Base-by-base conservation (phyloP, 2,113 vertebrate genomes). In the Percopsis transmontana region DNA sequence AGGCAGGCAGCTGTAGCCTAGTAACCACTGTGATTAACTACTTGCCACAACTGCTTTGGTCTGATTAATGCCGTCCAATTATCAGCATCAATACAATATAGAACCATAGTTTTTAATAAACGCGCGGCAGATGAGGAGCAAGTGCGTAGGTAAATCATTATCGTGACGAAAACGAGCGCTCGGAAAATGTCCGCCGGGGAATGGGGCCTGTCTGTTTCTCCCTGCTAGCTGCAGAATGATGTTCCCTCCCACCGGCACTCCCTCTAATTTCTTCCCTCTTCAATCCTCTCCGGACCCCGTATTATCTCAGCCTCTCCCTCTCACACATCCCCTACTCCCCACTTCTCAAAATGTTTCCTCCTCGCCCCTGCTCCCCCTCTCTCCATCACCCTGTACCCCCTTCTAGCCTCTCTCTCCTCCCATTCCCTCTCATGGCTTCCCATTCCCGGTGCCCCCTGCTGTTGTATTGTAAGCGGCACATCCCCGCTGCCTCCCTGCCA, bases 401-500 rank as follows among this genome's bases (percentile, higher is more conserved):
- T 11, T 6, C 50, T 19, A 0, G 4, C 50, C 6, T 9, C 50
- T 5, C 21, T 70, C 48, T 70, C 71, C 75, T 66, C 45, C 50
- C 41, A 68, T 68, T 65, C 52, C 63, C 67, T 76, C 74, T 58
- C 62, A 33, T 58, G 16, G 9, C n/a, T 20, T 66, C 78, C 77
- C 85, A 50, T 62, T 73, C 77, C 77, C 55, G 5, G 74, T 47
- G 66, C 75, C 81, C 83, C 78, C 76, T 67, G 72, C 84, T 82
- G 81, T 77, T 84, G 52, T 61, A 83, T 85, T 86, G 70, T 85
- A 51, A 77, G 79, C 84, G 68, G 62, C 79, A 12, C 74, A 59
- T 72, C 76, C 84, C 76, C 1, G 18, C 80, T 66, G 70, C 75
- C 75, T 77, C 80, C 53, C 74, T 84, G 87, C 86, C 85, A 85